Base-by-base conservation (phyloP, 2,797 vertebrate species). In the Pampus argenteus region DNA sequence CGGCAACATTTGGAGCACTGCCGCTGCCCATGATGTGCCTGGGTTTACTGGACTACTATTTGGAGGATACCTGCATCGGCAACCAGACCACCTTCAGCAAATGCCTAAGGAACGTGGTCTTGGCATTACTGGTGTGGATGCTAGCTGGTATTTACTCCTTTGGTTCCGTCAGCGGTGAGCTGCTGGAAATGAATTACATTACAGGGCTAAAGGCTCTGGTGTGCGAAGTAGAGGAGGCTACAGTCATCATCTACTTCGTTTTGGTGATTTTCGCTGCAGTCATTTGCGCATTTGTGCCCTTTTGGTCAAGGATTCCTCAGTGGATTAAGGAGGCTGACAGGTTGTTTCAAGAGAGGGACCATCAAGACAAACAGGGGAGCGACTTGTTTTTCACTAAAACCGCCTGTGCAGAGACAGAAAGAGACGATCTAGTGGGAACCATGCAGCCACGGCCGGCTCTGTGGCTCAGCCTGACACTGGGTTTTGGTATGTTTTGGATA, bases 401-500 rank as follows among this genome's bases (percentile, higher is more conserved):
- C 13, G 8, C 13, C 2, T 11, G 20, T 13, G 6, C 1, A 0
- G 56, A 84, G 10, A 56, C 36, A 51, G 62, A 57, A 34, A 28
- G 3, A 5, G 1, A 10, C 0, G n/a, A 64, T 25, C 55, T 17
- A 18, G 11, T 44, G 22, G 54, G 74, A 6, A 47, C 8, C 4
- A 7, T 3, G 2, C 1, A 7, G 6, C n/a, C 17, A 15, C 63
- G 9, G 2, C 90, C 88, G 0, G 74, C 90, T 18, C 78, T 94
- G 51, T 88, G 80, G 60, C 15, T 90, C 42, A 91, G 90, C 68
- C 56, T 94, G 1, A 86, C 57, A 0, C 52, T 95, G 59, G 78
- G 85, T 22, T 94, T 94, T 14, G 23, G 71, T 6, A 0, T 68
- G 4, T 82, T 83, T 22, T 95, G 94, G 95, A 74, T 84, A 34